phyloP scores from a whole-genome alignment of 92 coral and sea anemone species.

The Paragorgia papillata region DNA sequence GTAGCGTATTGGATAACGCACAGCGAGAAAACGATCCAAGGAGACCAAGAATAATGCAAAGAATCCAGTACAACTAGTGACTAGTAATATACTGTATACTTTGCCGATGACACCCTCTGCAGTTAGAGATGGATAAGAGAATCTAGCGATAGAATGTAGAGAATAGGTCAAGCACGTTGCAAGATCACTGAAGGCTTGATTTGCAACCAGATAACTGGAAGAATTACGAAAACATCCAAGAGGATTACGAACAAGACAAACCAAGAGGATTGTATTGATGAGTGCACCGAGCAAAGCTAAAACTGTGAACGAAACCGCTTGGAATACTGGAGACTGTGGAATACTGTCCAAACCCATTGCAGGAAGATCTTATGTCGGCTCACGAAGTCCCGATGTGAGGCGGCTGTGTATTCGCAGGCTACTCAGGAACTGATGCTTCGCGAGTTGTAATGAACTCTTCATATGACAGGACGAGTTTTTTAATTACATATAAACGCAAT shows the following conservation, averaged over 20 bases:
- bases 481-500: too few species aligned
- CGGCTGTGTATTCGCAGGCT: too few species aligned
- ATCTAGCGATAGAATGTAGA: neutral
- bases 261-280: neutral
- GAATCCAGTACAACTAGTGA: neutral
- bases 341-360: too few species aligned
- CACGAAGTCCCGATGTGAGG: too few species aligned
- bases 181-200: constrained; percentile 22
- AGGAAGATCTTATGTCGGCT: too few species aligned
- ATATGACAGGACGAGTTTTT: too few species aligned
- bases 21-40: constrained; percentile 20
- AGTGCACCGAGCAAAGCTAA: neutral
- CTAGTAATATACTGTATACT: too few species aligned
- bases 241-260: constrained; percentile 6
- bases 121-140: neutral
- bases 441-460: too few species aligned
- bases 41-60: constrained; percentile 20
- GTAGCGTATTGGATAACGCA: constrained; percentile 26
- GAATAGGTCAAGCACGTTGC: neutral
- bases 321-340: too few species aligned
- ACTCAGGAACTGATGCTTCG: too few species aligned
- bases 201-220: constrained; percentile 17
- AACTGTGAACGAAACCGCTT: constrained; percentile 26
- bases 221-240: constrained; percentile 11
- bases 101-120: too few species aligned